Evolutionary conservation across 2,888 invertebrate genomes (phyloP).

Genomic region (Rugalucina vietnamica): DNA sequence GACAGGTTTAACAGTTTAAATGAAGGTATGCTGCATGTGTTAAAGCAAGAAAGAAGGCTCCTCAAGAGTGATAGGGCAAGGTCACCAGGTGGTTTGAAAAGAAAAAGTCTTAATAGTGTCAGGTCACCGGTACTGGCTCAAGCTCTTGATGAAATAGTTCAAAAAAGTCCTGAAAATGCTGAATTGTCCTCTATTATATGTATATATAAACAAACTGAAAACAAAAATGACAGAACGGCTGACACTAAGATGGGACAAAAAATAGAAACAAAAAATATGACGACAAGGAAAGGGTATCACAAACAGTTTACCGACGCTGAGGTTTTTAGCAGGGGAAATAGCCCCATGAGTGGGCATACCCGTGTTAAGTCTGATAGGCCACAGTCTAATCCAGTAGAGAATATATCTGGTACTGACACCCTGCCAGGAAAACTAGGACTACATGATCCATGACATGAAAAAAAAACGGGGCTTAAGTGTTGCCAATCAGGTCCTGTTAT

Average conservation of each 20-base stretch:
- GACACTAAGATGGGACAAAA: neutral
- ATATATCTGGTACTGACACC: too few relatives aligned
- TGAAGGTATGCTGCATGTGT: too few relatives aligned
- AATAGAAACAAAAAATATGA: neutral
- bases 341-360: neutral
- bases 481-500: too few relatives aligned
- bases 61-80: neutral
- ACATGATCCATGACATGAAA: too few relatives aligned
- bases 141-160: neutral
- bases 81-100: neutral
- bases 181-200: neutral
- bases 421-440: too few relatives aligned
- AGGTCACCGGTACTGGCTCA: too few relatives aligned
- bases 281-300: neutral
- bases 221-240: neutral
- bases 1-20: too few relatives aligned
- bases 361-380: neutral
- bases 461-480: too few relatives aligned
- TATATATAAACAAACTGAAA: neutral
- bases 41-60: neutral
- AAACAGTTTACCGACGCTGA: neutral
- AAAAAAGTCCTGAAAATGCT: neutral
- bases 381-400: too few relatives aligned
- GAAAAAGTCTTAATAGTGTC: too few relatives aligned
- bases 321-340: constrained; percentile 9